Percentiles rank a stretch among this genome's conserved stretches.
Evolutionary conservation across 1,140 invertebrate species (phyloP).

Genomic region (Drosophila parabipectinata): DNA sequence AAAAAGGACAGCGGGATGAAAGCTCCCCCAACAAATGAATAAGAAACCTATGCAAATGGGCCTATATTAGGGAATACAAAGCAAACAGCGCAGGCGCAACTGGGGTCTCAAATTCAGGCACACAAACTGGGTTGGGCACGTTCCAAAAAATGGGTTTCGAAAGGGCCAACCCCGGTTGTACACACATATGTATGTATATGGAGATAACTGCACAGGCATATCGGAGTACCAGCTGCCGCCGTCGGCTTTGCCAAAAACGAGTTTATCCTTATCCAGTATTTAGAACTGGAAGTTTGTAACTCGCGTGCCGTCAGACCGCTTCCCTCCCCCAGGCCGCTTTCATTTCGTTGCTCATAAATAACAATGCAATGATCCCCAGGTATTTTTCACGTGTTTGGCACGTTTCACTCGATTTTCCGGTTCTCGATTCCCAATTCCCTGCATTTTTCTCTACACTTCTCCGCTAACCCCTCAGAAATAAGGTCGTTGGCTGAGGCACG

Average conservation of each 20-base stretch:
- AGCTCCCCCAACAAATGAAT: slow-evolving; percentile 37
- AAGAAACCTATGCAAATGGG: slow-evolving; percentile 13
- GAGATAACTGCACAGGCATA: slow-evolving; percentile 35
- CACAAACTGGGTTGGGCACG: slow-evolving; percentile 51
- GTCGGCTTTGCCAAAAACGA: slow-evolving; percentile 69
- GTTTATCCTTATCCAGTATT: slow-evolving; percentile 67
- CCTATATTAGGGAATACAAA: slow-evolving; percentile 28
- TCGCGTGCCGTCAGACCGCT: slow-evolving; percentile 51
- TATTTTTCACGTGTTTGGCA: slow-evolving; percentile 93
- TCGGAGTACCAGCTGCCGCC: slow-evolving; percentile 48
- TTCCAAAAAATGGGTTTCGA: slow-evolving; percentile 30
- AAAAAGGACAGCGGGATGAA: slow-evolving; percentile 29
- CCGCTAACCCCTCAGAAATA: slow-evolving; percentile 56
- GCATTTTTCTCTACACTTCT: neutral
- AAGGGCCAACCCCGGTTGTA: slow-evolving; percentile 42
- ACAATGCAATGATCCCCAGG: slow-evolving; percentile 88
- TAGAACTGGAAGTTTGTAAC: slow-evolving; percentile 21
- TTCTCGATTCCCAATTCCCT: slow-evolving; percentile 56
- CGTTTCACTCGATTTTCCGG: slow-evolving; percentile 92
- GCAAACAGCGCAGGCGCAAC: slow-evolving; percentile 64
- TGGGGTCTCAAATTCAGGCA: slow-evolving; percentile 8
- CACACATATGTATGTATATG: too few relatives aligned
- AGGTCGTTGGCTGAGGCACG: slow-evolving; percentile 46
- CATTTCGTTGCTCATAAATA: slow-evolving; percentile 79
- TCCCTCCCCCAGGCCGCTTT: slow-evolving; percentile 37